Evolutionary conservation across 1,140 invertebrate genomes (phyloP), one percentile per base, ranked within the genome.

Genomic region (Ruditapes philippinarum): DNA sequence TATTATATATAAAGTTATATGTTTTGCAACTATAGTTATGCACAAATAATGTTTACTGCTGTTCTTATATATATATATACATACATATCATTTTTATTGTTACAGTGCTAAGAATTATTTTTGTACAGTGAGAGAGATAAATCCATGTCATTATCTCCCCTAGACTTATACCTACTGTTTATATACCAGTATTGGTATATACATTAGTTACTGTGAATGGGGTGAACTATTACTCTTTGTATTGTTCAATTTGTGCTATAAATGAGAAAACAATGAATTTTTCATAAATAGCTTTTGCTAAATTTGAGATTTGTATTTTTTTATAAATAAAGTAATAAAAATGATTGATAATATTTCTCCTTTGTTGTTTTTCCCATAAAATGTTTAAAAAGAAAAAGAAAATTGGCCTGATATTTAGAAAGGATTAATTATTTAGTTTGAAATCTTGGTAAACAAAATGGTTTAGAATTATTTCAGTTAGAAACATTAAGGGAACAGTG

Each of bases 281-380:
- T 74, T 73, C 1, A 22, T 40, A 74, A 49, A 25, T 74, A 74
- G 70, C 70, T 74, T 49, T 74, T 74, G 70, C 36, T 74, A 49
- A 74, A 22, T 22, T 42, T 40, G 40, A 74, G 40, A 74, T 74
- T 74, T 74, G 70, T 74, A 74, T 74, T 74, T 74, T 65, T 74
- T 74, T 49, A 49, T 49, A 74, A 74, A 49, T 49, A 74, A 74
- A 49, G n/a, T 22, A 74, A 74, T 28, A 65, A 31, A 65, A 65
- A 31, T 31, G 42, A n/a, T n/a, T n/a, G n/a, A 45, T 45, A 45
- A 5, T 45, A 45, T 45, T 7, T 14, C 14, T 45, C 42, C 14
- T 5, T 14, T 45, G 42, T 45, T 45, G 42, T 14, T 45, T 45
- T 45, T 45, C n/a, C n/a, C n/a, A n/a, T n/a, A n/a, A n/a, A n/a